Evolutionary conservation across 1,140 invertebrate genomes (phyloP).

Genomic region (Apis florea): DNA sequence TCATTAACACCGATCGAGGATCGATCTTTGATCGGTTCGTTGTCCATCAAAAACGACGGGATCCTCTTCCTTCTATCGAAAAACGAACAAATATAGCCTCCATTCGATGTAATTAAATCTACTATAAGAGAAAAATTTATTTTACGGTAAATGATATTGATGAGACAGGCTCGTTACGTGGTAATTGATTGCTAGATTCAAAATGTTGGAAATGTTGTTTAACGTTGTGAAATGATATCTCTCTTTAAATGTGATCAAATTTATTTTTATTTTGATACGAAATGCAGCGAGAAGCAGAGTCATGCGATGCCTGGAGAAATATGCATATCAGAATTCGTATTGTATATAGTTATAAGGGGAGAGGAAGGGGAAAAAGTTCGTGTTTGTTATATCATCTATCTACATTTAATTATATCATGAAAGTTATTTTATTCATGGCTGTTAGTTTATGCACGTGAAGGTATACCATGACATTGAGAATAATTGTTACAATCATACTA

Average conservation of each 20-base stretch:
- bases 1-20: conserved; percentile 17
- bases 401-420: background rate
- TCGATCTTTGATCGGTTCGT: conserved; percentile 15
- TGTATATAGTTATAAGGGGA: background rate
- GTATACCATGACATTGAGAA: background rate
- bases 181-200: too few relatives aligned
- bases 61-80: too few relatives aligned
- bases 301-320: conserved; percentile 3
- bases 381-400: background rate
- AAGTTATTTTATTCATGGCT: background rate
- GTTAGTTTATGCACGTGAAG: background rate
- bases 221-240: too few relatives aligned
- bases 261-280: too few relatives aligned
- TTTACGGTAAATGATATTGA: too few relatives aligned
- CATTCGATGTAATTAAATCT: too few relatives aligned
- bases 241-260: too few relatives aligned
- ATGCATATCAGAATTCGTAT: background rate
- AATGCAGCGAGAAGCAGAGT: too few relatives aligned
- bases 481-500: background rate
- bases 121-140: too few relatives aligned
- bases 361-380: background rate
- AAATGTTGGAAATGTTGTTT: too few relatives aligned
- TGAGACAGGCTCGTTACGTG: too few relatives aligned
- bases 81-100: too few relatives aligned
- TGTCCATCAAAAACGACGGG: background rate